Conservation (phyloP, 2,797 vertebrate species). For the Cirrhinus mrigala region DNA sequence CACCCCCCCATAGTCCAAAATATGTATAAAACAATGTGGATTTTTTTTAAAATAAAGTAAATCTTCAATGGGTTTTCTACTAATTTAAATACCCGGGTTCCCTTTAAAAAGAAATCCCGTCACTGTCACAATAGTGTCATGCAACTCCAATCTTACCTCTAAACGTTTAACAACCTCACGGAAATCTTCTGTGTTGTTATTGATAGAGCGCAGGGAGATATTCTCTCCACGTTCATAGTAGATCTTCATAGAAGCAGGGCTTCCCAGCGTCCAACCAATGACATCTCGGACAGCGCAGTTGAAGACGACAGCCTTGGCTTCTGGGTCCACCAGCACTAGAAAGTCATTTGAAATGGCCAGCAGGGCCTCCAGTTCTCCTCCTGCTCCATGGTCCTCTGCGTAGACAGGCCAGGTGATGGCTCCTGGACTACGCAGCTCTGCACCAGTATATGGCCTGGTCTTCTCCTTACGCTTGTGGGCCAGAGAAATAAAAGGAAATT, state of each 20-base stretch:
- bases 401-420: slow-evolving; percentile 89
- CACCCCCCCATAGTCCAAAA: no score
- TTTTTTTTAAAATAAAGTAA: no score
- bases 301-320: slow-evolving; percentile 92
- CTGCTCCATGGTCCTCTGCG: slow-evolving; percentile 90
- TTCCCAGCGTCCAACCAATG: slow-evolving; percentile 92
- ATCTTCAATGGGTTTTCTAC: no score
- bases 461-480: slow-evolving; percentile 98
- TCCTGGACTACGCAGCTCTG: slow-evolving; percentile 91
- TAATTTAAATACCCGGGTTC: no score
- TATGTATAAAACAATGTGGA: no score
- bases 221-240: slow-evolving; percentile 96
- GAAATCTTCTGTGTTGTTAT: slow-evolving; percentile 91
- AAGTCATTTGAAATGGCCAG: slow-evolving; percentile 93
- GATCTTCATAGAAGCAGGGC: slow-evolving; percentile 89
- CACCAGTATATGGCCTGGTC: slow-evolving; percentile 86
- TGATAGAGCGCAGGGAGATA: slow-evolving; percentile 88
- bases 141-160: slow-evolving; percentile 82
- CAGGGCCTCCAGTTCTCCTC: slow-evolving; percentile 91
- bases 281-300: slow-evolving; percentile 95
- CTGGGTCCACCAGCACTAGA: slow-evolving; percentile 91
- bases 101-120: not conserved
- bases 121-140: not conserved
- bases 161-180: slow-evolving; percentile 95
- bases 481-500: slow-evolving; percentile 97